Evolutionary conservation across 2,113 vertebrate genomes (phyloP).

Genomic region (Pogona vitticeps): DNA sequence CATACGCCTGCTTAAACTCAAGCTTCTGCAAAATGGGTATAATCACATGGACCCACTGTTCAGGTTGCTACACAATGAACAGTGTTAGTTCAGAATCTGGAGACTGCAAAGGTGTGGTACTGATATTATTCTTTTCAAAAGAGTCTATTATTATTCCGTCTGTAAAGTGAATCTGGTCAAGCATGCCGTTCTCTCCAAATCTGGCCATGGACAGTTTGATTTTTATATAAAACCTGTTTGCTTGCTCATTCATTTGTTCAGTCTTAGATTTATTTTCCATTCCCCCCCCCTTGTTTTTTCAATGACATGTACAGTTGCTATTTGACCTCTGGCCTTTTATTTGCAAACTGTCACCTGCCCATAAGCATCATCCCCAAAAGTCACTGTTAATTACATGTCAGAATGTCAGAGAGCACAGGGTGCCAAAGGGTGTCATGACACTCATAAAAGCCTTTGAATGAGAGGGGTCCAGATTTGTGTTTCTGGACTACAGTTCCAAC

Average conservation of each 20-base stretch:
- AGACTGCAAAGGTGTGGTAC: not conserved
- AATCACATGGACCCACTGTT: too few relatives aligned
- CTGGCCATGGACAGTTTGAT: not conserved
- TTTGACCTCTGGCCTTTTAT: not conserved
- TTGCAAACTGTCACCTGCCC: not conserved
- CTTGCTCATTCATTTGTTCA: not conserved
- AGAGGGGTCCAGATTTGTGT: too few relatives aligned
- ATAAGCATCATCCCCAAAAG: not conserved
- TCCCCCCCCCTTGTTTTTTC: not conserved
- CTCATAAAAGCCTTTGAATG: slow-evolving; percentile 16
- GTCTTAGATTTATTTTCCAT: too few relatives aligned
- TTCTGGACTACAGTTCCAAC: too few relatives aligned
- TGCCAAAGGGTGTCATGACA: not conserved
- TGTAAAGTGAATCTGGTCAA: not conserved
- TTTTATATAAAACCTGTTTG: not conserved
- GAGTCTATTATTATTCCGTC: not conserved
- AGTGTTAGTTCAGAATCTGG: not conserved
- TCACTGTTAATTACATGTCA: slow-evolving; percentile 22
- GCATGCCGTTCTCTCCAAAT: not conserved
- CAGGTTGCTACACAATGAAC: not conserved
- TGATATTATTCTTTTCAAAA: not conserved
- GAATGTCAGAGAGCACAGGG: not conserved
- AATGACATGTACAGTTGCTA: not conserved
- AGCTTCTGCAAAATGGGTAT: not conserved
- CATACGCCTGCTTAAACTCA: not conserved